These are phyloP conservation scores for Channa striata DNA, from an alignment of 2,797 vertebrate genomes.

Conservation along the genomic window DNA sequence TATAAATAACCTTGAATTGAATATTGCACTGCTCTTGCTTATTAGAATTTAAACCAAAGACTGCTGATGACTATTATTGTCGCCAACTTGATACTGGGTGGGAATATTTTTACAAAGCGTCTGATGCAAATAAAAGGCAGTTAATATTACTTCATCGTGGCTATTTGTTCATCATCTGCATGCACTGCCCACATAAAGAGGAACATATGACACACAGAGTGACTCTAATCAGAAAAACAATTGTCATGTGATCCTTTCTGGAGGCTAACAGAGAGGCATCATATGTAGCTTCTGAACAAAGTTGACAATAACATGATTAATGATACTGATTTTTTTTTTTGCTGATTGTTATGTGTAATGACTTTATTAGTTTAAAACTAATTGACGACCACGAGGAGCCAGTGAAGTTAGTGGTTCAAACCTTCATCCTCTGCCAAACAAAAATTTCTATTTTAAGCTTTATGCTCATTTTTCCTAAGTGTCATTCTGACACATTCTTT, in stretches of 20 bases:
- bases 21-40: not conserved
- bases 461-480: too few relatives aligned
- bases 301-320: not conserved
- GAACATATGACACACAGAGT: conserved; percentile 36
- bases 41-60: not conserved
- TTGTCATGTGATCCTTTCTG: conserved; percentile 31
- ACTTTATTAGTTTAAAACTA: too few relatives aligned
- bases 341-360: too few relatives aligned
- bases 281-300: conserved; percentile 4
- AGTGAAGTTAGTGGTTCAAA: too few relatives aligned
- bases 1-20: not conserved
- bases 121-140: conserved; percentile 21
- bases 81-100: not conserved
- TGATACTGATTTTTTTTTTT: too few relatives aligned
- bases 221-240: conserved; percentile 31
- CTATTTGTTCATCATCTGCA: conserved; percentile 2
- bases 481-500: too few relatives aligned
- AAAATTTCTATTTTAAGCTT: too few relatives aligned
- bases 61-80: conserved; percentile 10
- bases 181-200: conserved; percentile 38
- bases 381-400: too few relatives aligned
- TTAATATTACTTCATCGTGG: conserved; percentile 27
- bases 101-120: conserved; percentile 17
- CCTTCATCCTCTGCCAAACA: too few relatives aligned
- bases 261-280: not conserved